Base-by-base conservation (phyloP, 1,140 invertebrate species). In the Eriocheir sinensis region DNA sequence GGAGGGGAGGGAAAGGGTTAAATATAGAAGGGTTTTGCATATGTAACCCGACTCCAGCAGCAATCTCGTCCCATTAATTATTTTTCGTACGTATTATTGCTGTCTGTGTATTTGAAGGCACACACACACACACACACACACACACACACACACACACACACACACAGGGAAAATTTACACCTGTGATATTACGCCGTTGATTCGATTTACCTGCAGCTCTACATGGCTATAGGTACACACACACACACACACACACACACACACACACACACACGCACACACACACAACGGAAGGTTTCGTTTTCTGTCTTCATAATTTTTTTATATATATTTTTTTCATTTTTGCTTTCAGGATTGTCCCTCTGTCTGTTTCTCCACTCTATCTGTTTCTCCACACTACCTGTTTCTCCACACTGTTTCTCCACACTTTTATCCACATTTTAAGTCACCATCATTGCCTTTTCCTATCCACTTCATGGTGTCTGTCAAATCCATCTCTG, bases 231-330 rank as follows among this genome's bases (percentile, higher is more conserved):
- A n/a, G 30, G 17, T 27, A 86, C 83, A 86, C 83, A 36, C 83
- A 86, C n/a, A 36, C 83, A 36, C 83, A 86, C 83, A 86, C 83
- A 86, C 83, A 86, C 83, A 86, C 83, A 86, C 83, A 86, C 83
- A 86, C 83, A 86, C 83, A 86, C 83, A 86, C 89, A 90, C 89
- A 90, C 89, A 90, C 89, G 53, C 89, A 90, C 89, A 90, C 89
- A 90, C 89, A 90, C 89, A 90, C 89, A 90, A 53, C 48, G 9
- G 48, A 53, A 53, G 48, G 21, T 17, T 53, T 2, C 48, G 48
- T 17, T 48, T 53, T 53, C 48, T 53, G 21, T 53, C 21, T 53
- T 9, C 21, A 17, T 9, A 17, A 53, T 53, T 53, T 53, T 21
- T 53, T 53, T 53, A 21, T 53, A 53, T 53, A 53, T 12, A 9